Base-by-base conservation (phyloP, 2,797 vertebrate species). In the Phoxinus dragarum region DNA sequence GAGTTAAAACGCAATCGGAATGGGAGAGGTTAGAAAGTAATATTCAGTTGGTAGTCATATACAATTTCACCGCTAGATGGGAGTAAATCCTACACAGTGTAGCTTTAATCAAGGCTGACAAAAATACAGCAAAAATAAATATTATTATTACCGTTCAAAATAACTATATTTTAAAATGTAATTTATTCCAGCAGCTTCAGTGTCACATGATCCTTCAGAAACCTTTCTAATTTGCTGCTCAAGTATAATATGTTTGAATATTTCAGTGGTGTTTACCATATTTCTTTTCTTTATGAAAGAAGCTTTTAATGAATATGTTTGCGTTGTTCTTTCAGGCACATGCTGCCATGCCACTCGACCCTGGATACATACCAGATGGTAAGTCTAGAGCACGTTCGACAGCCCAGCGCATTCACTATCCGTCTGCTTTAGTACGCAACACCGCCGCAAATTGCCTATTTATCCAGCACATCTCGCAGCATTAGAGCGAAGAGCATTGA, bases 351-450 rank as follows among this genome's bases (percentile, higher is more conserved):
- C 90, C 94, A 19, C 47, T 95, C 81, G 94, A 95, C 86, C 88
- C 92, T 10, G 86, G 90, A 11, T 95, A 94, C 87, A 88, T 94
- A 16, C 76, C 91, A 52, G 94, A 95, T 74, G 95, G 95, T 95
- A 84, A 91, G 92, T 90, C 17, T 14, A 27, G 5, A 54, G 23
- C n/a, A 34, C n/a, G 17, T 44, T 10, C 7, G 14, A 59, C 67
- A 82, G 82, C 47, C 54, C 27, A 11, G 19, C 40, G n/a, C 42
- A 74, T 64, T 40, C 73, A 23, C 66, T 71, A 36, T 71, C 40
- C 40, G 21, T 69, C 49, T 38, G 69, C 61, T 76, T 52, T 67
- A 80, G 42, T 67, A 36, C 19, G 16, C 49, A 75, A 40, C 82
- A 54, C 64, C 19, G 27, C 47, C 4, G 4, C 56, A 84, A 66